Base-by-base conservation (phyloP, 2,113 vertebrate species). In the Paramormyrops kingsleyae region DNA sequence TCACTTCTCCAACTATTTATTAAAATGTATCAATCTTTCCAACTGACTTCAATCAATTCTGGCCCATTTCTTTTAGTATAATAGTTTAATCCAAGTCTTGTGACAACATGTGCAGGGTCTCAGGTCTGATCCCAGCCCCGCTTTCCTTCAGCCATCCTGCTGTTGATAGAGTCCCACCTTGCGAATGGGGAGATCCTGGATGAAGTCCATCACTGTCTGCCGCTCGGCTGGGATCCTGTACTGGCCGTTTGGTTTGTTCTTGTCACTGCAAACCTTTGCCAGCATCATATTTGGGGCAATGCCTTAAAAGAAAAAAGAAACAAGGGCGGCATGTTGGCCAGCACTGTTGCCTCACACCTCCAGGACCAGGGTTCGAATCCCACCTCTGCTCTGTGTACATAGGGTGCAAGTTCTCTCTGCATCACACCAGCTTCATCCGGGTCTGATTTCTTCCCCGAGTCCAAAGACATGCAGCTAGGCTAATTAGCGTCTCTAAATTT, bases 181-280 rank as follows among this genome's bases (percentile, higher is more conserved):
- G 94, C 99, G 97, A 94, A 99, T 98, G 19, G 98, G 97, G 92
- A 99, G 96, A 87, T 97, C 94, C 92, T 96, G 96, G 7, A 99
- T 93, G 91, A 99, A 99, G 89, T 97, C 96, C 95, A 98, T 95
- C 84, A 99, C 97, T 7, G 96, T 96, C 89, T 94, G 93, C 92
- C 95, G 96, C 47, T 95, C 95, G 49, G 97, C 92, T 24, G 93
- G 88, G 93, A 99, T 97, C 91, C 94, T 96, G 94, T 94, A 99
- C 47, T 99, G 98, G 42, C 99, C 98, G 1, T 99, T 98, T 90
- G 99, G 99, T 90, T 99, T 99, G 94, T 99, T 99, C 94, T 95
- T 94, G 94, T 99, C 98, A 94, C 98, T 99, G 95, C 98, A 99
- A 90, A 99, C 97, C 94, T 99, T 99, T 91, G 99, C 97, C 91